Conservation (phyloP, 2,113 vertebrate genomes). For the Galeopterus variegatus region DNA sequence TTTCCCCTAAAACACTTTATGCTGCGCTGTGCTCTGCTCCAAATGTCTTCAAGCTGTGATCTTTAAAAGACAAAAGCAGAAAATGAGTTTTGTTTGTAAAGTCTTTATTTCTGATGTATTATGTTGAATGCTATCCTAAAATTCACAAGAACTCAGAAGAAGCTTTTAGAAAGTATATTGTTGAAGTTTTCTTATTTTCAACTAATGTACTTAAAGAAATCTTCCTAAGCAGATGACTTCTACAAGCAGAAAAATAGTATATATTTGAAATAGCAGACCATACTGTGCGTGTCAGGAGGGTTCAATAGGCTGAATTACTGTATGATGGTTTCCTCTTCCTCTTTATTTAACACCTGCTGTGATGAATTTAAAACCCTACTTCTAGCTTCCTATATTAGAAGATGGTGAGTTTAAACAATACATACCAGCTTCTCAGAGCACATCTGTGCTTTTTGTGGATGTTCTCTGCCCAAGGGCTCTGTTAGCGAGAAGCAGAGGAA, state of each 20-base stretch:
- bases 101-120: conserved; percentile 60
- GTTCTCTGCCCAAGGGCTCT: neutral
- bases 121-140: conserved; percentile 24
- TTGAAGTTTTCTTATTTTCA: conserved; percentile 36
- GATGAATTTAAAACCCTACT: conserved; percentile 32
- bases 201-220: conserved; percentile 36
- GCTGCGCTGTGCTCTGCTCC: conserved; percentile 5
- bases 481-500: neutral
- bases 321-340: neutral
- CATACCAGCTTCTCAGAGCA: neutral
- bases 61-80: conserved; percentile 78
- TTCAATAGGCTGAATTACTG: conserved; percentile 34
- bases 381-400: conserved; percentile 52
- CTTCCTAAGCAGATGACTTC: conserved; percentile 22
- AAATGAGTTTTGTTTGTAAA: conserved; percentile 69
- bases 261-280: conserved; percentile 12
- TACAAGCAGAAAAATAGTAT: conserved; percentile 44
- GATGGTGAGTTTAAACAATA: neutral
- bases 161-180: conserved; percentile 63
- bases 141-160: conserved; percentile 12
- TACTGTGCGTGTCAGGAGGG: neutral
- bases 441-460: neutral
- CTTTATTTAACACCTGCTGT: conserved; percentile 21
- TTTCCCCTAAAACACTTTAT: conserved; percentile 81
- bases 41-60: conserved; percentile 72